Conservation (phyloP, 2,797 vertebrate species). For the Nasua narica region DNA sequence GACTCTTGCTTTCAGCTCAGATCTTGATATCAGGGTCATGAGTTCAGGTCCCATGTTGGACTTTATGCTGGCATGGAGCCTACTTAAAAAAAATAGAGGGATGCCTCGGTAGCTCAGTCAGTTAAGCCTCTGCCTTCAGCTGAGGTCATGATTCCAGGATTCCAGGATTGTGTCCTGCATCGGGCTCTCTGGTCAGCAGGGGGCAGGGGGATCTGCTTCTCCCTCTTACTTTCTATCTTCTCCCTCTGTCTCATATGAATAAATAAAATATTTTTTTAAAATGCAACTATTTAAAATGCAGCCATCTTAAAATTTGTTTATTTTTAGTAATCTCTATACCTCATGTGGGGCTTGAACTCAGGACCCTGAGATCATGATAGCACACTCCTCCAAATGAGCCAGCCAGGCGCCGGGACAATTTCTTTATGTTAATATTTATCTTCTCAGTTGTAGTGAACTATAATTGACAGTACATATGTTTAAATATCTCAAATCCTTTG, state of each 20-base stretch:
- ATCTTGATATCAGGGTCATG: neutral
- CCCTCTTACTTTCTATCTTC: neutral
- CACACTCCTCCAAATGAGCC: neutral
- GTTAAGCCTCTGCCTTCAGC: neutral
- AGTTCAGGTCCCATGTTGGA: neutral
- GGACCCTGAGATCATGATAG: neutral
- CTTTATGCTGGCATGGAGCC: neutral
- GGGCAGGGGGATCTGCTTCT: no score
- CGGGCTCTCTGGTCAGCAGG: neutral
- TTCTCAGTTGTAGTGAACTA: neutral
- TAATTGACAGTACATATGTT: neutral
- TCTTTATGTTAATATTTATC: neutral
- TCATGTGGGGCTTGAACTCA: neutral
- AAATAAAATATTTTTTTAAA: neutral
- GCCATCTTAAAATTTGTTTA: neutral
- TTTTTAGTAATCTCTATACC: neutral
- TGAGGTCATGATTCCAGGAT: neutral
- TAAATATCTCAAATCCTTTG: neutral
- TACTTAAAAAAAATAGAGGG: neutral
- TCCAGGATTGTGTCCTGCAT: neutral
- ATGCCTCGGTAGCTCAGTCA: neutral
- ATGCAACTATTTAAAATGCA: neutral
- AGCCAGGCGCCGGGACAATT: neutral
- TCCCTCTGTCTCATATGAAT: neutral
- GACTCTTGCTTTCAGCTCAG: neutral